Evolutionary conservation across 2,113 vertebrate genomes (phyloP).

Genomic region (Brienomyrus brachyistius): DNA sequence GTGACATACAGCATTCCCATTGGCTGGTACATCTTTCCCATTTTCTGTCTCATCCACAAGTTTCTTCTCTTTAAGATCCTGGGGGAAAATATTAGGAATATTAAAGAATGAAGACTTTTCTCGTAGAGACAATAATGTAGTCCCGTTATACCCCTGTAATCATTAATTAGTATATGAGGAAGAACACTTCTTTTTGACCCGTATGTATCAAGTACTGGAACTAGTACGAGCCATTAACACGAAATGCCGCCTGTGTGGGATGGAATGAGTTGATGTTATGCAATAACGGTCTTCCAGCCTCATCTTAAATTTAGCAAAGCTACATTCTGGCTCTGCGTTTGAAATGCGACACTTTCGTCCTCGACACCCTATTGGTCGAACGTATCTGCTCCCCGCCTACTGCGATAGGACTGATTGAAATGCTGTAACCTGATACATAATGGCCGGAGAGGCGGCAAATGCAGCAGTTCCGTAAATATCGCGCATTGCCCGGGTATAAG

Average conservation of each 20-base stretch:
- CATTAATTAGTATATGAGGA: not conserved
- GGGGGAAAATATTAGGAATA: conserved; percentile 23
- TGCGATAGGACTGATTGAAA: conserved; percentile 26
- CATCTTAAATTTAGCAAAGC: conserved; percentile 9
- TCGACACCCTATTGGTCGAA: conserved; percentile 34
- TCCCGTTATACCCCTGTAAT: not conserved
- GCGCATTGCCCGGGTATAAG: conserved; percentile 22
- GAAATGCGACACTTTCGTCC: conserved; percentile 33
- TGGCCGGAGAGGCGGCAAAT: conserved; percentile 21
- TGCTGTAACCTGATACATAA: conserved; percentile 40
- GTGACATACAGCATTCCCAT: conserved; percentile 65
- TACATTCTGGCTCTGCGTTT: conserved; percentile 31
- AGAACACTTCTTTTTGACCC: not conserved
- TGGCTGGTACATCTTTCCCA: conserved; percentile 76
- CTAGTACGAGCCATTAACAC: not conserved
- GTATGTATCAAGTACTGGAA: not conserved
- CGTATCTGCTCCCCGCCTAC: conserved; percentile 30
- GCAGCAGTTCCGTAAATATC: conserved; percentile 35
- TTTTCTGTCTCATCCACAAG: conserved; percentile 78
- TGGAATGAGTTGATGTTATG: conserved; percentile 4
- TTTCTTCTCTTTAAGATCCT: conserved; percentile 92
- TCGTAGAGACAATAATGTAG: not conserved
- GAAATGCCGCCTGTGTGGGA: not conserved
- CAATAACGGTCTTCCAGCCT: not conserved
- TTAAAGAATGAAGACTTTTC: not conserved